Percentiles rank a stretch among this genome's conserved stretches.
These are phyloP conservation scores for Drosophila insularis DNA, from an alignment of 1,140 invertebrate species.

Conservation along the genomic window DNA sequence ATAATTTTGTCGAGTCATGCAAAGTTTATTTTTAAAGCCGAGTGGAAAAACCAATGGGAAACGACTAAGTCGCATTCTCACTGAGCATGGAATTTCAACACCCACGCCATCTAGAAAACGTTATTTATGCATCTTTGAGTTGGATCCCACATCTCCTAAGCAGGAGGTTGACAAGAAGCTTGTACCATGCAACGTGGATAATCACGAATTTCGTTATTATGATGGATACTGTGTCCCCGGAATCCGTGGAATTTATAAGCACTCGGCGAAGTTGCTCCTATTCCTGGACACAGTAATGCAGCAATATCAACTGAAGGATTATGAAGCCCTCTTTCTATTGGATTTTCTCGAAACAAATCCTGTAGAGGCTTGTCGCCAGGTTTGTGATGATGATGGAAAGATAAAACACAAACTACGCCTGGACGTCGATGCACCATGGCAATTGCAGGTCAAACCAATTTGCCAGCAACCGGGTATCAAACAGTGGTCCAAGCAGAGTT, in stretches of 20 bases:
- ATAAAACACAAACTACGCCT: neutral
- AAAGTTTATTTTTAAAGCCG: neutral
- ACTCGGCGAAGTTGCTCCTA: neutral
- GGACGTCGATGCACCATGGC: constrained; percentile 36
- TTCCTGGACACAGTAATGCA: constrained; percentile 23
- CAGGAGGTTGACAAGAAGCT: neutral
- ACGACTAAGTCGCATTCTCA: neutral
- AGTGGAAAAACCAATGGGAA: neutral
- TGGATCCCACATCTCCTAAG: neutral
- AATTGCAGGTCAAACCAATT: constrained; percentile 19
- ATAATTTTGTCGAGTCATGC: neutral
- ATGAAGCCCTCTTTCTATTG: constrained; percentile 30
- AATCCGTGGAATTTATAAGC: neutral
- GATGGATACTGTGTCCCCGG: constrained; percentile 20
- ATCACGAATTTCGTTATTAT: neutral
- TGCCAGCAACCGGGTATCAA: constrained; percentile 13
- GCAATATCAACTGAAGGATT: constrained; percentile 23
- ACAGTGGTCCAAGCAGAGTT: neutral
- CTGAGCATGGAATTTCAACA: neutral
- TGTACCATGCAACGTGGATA: neutral
- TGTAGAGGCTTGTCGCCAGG: constrained; percentile 18
- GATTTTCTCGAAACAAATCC: constrained; percentile 27
- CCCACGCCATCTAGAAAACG: neutral
- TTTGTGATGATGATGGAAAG: neutral
- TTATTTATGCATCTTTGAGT: neutral